These are phyloP conservation scores for Heliconius hortense DNA, from an alignment of 2,888 invertebrate genomes.

Conservation along the genomic window DNA sequence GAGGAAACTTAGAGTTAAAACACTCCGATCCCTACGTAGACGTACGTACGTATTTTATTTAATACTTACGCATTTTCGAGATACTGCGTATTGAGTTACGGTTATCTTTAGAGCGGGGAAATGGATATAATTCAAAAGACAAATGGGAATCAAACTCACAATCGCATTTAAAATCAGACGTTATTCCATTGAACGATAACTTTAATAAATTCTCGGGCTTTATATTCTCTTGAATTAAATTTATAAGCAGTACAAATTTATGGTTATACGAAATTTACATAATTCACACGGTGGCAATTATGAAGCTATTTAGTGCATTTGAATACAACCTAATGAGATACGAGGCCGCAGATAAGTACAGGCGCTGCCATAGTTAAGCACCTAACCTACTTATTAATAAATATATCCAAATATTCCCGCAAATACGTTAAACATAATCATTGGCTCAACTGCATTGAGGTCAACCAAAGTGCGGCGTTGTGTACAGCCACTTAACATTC, in stretches of 20 bases:
- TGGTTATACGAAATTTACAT: background rate
- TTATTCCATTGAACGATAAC: background rate
- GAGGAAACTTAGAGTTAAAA: no score
- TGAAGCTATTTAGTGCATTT: background rate
- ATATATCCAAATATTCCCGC: background rate
- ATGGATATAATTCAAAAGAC: no score
- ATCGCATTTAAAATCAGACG: no score
- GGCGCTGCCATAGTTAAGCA: background rate
- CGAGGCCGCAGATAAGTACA: background rate
- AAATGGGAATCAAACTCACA: no score
- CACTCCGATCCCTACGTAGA: no score
- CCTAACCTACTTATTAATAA: background rate
- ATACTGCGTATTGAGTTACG: no score
- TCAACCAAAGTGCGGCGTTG: background rate
- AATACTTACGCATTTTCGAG: no score
- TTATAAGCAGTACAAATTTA: background rate
- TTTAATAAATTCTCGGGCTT: background rate
- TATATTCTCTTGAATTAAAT: background rate
- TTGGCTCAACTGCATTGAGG: background rate
- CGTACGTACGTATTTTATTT: no score
- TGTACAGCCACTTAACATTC: background rate
- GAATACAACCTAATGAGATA: slow-evolving; percentile 11
- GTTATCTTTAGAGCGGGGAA: no score
- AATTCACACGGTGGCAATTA: background rate
- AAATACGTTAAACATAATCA: background rate